Evolutionary conservation across 2,888 invertebrate species (phyloP), one percentile per base, ranked within the genome.

Genomic region (Tribolium freemani): DNA sequence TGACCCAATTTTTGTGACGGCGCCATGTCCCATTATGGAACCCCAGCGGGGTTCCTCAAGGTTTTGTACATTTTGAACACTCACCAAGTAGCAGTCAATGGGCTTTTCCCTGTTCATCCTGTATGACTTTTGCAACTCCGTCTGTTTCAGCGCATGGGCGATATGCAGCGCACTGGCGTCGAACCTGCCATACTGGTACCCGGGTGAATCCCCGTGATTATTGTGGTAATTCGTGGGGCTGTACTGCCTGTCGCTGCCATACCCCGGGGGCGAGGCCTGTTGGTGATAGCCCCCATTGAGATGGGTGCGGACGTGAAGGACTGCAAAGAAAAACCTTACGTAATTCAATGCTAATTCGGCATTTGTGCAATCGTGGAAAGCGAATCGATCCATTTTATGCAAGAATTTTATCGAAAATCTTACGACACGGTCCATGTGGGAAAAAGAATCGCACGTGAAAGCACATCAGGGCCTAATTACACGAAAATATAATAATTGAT

Each of bases 131-230:
- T 96, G 96, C 76, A 96, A 90, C 87, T 96, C 95, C 26, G 96
- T 96, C 85, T 96, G 96, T 84, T 95, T 94, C 80, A 96, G 92
- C 46, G 96, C 96, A 85, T 96, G 96, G 38, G 96, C 96, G 82
- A 96, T 96, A 88, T 97, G 96, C 63, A 98, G 88, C 3, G 98
- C 97, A 85, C 95, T 94, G 26, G 96, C 95, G 88, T 97, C 97
- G 87, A 96, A 96, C 77, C 97, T 88, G 68, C 97, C 93, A 83
- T 94, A 95, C 81, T 93, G 93, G 87, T 94, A 93, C 80, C 88
- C 87, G 6, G 87, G 86, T n/a, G 87, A 87, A 51, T 86, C 85
- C 44, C 81, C 83, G 50, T 84, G 71, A 30, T 70, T 60, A 30
- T 88, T 83, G 83, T 88, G 84, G 83, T 89, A 83, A 82, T 88